Base-by-base conservation (phyloP, 2,113 vertebrate species). In the Nothoprocta perdicaria region DNA sequence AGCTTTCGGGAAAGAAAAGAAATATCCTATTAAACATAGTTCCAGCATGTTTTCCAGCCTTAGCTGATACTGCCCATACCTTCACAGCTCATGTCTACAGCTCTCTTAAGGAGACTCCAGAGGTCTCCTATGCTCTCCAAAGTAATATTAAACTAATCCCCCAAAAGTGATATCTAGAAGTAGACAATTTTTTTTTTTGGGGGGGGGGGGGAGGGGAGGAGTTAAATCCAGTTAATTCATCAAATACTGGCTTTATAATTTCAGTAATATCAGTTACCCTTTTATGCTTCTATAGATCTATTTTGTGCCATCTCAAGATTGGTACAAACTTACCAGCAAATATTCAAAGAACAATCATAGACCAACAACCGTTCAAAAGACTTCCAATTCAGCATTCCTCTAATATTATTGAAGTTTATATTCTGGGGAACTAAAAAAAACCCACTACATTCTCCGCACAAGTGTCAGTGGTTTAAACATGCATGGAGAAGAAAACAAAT, bases 61-160 rank as follows among this genome's bases (percentile, higher is more conserved):
- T 24, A 43, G 6, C 45, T 53, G 58, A 68, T 7, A 12, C 24
- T 41, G 21, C 43, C 22, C 5, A 61, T 7, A 75, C 9, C 50
- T 66, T 48, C 73, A 22, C 2, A 1, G 6, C 13, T 38, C 23
- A 5, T 24, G 41, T 38, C 24, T 33, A 66, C 14, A 1, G 0
- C 52, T 50, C 24, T 18, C 15, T 26, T 38, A 38, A 11, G 8
- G 33, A 61, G 48, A 22, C 46, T 38, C 35, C 57, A 14, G 35
- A 71, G 41, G 60, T 23, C 5, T 12, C 52, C 22, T 33, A 12
- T 23, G 14, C 41, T n/a, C 40, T 60, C 55, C 14, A 87, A 71
- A 90, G 52, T 22, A 78, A 63, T 31, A 26, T 27, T 60, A 57
- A 58, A 78, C 6, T 16, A 46, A n/a, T 52, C 77, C 16, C n/a